Evolutionary conservation across 1,140 invertebrate genomes (phyloP).

Genomic region (Tachypleus tridentatus): DNA sequence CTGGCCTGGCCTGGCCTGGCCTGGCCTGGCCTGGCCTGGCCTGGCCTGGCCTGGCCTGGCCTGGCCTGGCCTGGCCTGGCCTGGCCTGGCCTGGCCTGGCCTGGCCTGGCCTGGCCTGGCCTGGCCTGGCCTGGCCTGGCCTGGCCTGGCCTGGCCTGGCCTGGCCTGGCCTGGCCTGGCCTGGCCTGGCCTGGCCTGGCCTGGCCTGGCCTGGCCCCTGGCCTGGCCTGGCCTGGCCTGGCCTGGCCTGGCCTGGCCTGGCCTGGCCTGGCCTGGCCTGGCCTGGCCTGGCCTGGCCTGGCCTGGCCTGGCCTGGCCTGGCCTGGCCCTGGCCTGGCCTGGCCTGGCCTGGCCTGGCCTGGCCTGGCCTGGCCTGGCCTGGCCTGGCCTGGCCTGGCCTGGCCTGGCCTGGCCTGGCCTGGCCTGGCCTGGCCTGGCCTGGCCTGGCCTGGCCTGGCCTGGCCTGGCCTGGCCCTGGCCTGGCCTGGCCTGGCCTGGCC

Average conservation of each 20-base stretch:
- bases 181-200: slow-evolving; percentile 18
- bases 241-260: slow-evolving; percentile 18
- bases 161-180: slow-evolving; percentile 18
- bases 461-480: no score
- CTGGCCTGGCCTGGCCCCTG: slow-evolving; percentile 18
- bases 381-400: slow-evolving; percentile 23
- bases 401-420: slow-evolving; percentile 23
- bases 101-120: slow-evolving; percentile 17
- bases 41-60: slow-evolving; percentile 25
- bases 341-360: slow-evolving; percentile 25
- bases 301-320: slow-evolving; percentile 18
- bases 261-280: slow-evolving; percentile 24
- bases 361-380: slow-evolving; percentile 23
- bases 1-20: slow-evolving; percentile 26
- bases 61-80: slow-evolving; percentile 19
- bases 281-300: slow-evolving; percentile 23
- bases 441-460: slow-evolving; percentile 26
- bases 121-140: slow-evolving; percentile 26
- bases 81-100: slow-evolving; percentile 21
- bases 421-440: slow-evolving; percentile 25
- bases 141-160: slow-evolving; percentile 23
- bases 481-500: slow-evolving; percentile 23
- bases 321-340: no score
- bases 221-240: slow-evolving; percentile 19
- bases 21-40: slow-evolving; percentile 22